Conservation (phyloP, 2,113 vertebrate genomes). For the Glaucomys volans region DNA sequence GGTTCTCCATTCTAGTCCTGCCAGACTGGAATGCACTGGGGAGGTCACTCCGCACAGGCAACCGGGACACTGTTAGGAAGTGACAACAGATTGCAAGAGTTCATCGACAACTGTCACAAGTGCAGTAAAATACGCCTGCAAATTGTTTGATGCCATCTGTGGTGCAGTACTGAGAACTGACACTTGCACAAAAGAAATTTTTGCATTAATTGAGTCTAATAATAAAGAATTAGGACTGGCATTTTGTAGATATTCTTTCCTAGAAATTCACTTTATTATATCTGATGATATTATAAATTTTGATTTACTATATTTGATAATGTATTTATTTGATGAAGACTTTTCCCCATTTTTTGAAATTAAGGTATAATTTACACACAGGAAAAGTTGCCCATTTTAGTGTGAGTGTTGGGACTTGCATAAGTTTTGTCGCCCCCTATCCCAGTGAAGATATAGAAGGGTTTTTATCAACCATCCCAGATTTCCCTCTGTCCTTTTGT, state of each 20-base stretch:
- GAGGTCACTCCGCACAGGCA: neutral
- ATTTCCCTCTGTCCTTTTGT: neutral
- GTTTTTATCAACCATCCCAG: neutral
- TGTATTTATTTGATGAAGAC: neutral
- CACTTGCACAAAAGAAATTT: neutral
- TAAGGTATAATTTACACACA: neutral
- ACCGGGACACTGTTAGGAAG: neutral
- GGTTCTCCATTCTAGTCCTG: neutral
- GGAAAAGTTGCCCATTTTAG: neutral
- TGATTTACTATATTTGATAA: neutral
- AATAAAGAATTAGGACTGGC: neutral
- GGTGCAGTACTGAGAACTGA: neutral
- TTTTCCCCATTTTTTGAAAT: neutral
- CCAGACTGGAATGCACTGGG: too few species aligned
- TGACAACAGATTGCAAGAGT: neutral
- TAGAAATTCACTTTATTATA: slow-evolving; percentile 9
- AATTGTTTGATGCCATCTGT: neutral
- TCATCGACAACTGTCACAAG: neutral
- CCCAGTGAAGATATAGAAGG: neutral
- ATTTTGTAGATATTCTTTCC: neutral
- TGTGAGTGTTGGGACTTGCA: neutral
- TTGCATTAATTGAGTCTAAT: neutral
- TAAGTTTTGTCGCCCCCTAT: neutral
- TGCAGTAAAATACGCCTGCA: neutral
- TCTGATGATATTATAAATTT: neutral